Conservation (phyloP, 2,888 invertebrate genomes). For the Aspidiotus rigidus region DNA sequence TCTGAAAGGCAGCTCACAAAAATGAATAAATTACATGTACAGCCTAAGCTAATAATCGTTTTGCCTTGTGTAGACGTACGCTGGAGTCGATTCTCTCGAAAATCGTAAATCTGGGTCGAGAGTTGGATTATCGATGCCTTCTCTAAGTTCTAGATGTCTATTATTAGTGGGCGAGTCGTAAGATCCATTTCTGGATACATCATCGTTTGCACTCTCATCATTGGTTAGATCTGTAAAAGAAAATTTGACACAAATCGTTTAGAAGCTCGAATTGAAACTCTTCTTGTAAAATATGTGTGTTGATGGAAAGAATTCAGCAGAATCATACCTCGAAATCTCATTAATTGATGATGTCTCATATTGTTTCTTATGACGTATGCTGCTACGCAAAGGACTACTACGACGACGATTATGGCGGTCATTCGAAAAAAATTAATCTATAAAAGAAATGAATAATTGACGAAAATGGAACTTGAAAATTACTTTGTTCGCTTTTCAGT, state of each 20-base stretch:
- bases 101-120: slow-evolving; percentile 19
- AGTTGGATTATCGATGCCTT: slow-evolving; percentile 35
- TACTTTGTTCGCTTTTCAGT: too few relatives aligned
- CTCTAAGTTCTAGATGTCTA: slow-evolving; percentile 34
- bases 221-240: slow-evolving; percentile 31
- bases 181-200: slow-evolving; percentile 34
- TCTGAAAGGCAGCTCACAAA: too few relatives aligned
- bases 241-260: not conserved
- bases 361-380: slow-evolving; percentile 36
- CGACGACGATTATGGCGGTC: slow-evolving; percentile 36
- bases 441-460: not conserved
- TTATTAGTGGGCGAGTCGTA: slow-evolving; percentile 26
- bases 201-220: slow-evolving; percentile 30
- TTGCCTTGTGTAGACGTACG: slow-evolving; percentile 13
- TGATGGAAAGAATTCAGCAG: not conserved
- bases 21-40: too few relatives aligned
- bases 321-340: slow-evolving; percentile 34
- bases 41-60: not conserved
- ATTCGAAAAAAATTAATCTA: slow-evolving; percentile 39
- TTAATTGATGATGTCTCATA: slow-evolving; percentile 27
- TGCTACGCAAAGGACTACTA: slow-evolving; percentile 36
- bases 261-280: not conserved
- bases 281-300: slow-evolving; percentile 3
- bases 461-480: too few relatives aligned
- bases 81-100: slow-evolving; percentile 22